Evolutionary conservation across 2,888 invertebrate genomes (phyloP).

Genomic region (Lagria hirta): DNA sequence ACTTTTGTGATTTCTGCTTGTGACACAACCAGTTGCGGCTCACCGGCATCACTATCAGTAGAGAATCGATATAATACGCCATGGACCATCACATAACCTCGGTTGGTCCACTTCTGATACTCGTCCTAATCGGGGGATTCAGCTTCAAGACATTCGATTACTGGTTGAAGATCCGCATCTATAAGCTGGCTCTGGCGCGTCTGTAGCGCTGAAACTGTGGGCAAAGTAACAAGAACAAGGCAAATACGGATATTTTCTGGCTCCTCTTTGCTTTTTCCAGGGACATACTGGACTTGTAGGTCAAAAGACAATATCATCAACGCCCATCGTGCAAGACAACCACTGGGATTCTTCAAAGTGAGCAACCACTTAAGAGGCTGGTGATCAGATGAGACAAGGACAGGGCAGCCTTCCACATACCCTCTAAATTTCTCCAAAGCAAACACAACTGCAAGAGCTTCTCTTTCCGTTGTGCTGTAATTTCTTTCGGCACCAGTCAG

Average conservation of each 20-base stretch:
- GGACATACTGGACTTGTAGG: conserved; percentile 46
- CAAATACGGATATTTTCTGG: conserved; percentile 50
- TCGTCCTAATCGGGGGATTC: too few species aligned
- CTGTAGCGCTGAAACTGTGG: too few species aligned
- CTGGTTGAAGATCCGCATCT: too few species aligned
- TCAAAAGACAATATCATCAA: conserved; percentile 48
- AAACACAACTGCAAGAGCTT: conserved; percentile 39
- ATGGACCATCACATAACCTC: conserved; percentile 29
- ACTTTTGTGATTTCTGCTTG: conserved; percentile 12
- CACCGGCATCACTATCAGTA: conserved; percentile 27
- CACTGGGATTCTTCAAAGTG: conserved; percentile 48
- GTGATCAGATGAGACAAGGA: conserved; percentile 52
- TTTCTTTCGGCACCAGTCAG: conserved; percentile 34
- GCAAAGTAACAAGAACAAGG: too few species aligned
- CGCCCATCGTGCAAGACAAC: conserved; percentile 53
- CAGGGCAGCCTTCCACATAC: conserved; percentile 47
- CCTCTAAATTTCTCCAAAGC: conserved; percentile 45
- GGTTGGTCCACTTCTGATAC: conserved; percentile 27
- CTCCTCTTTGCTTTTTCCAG: conserved; percentile 46
- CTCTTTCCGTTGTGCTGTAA: conserved; percentile 35
- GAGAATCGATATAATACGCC: conserved; percentile 31
- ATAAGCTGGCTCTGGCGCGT: too few species aligned
- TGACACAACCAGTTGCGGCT: conserved; percentile 34
- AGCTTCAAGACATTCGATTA: too few species aligned
- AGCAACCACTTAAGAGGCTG: conserved; percentile 54